Base-by-base conservation (phyloP, 1,140 invertebrate genomes). In the Dendrolimus punctatus region DNA sequence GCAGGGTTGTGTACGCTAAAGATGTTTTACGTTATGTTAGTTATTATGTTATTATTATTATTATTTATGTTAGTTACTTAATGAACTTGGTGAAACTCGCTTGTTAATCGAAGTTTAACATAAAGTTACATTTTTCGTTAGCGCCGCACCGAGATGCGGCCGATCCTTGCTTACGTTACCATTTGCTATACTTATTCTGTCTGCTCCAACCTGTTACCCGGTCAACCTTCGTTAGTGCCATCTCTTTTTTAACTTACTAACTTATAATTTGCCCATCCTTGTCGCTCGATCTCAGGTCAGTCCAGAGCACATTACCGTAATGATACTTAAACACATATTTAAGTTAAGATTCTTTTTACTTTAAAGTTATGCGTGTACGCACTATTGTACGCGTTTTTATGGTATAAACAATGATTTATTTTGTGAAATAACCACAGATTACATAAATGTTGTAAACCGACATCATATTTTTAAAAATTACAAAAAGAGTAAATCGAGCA, bases 251-350 rank as follows among this genome's bases (percentile, higher is more conserved):
- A 5, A 53, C 44, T 68, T 5, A 43, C 50, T 43, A 39, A 46
- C 47, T 55, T 53, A 40, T 45, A 9, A 6, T 9, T 68, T 70
- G 65, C 37, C 63, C 56, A 56, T 83, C 78, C 59, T 67, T 8
- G 43, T 83, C 68, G 38, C 42, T 41, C 64, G 51, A 72, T 68
- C 71, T 72, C 73, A 62, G 83, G 83, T 84, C 80, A 84, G 72
- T 66, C 72, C 54, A 46, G 51, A 71, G 68, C 68, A 71, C 70
- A 82, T 84, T 80, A 82, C 73, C 62, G 76, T 86, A 86, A 86
- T 83, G 75, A 80, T 84, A 86, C 81, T 81, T 82, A 85, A 85
- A 85, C 74, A 83, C 80, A 83, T 84, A 83, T 86, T 86, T 84
- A 84, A 83, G 76, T 81, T 73, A 83, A 80, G 73, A 74, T 77